A percentile compares a stretch with the other conserved stretches of the same genome.
Evolutionary conservation across 2,797 vertebrate species (phyloP).

Genomic region (Potorous gilbertii): DNA sequence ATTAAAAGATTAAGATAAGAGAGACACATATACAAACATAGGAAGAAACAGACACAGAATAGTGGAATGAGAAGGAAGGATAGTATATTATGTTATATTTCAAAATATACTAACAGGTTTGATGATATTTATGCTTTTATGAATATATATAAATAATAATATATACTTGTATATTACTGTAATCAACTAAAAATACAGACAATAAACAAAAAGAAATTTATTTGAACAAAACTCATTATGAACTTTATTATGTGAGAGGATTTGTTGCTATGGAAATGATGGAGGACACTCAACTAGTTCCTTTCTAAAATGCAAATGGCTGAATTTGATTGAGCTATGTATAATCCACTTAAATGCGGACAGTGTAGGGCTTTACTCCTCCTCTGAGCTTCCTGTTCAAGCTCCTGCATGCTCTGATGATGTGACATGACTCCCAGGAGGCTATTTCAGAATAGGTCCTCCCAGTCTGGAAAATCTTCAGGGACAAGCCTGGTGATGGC

Average conservation of each 20-base stretch:
- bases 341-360: neutral
- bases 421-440: neutral
- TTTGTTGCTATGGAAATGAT: neutral
- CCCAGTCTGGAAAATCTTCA: neutral
- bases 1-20: neutral
- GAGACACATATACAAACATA: neutral
- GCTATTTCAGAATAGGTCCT: neutral
- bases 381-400: neutral
- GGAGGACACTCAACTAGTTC: neutral
- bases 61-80: neutral
- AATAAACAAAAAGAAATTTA: constrained; percentile 59
- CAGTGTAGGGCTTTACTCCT: neutral
- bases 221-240: constrained; percentile 38
- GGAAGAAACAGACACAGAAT: constrained; percentile 23
- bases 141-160: too few species aligned
- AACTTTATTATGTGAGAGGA: neutral
- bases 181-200: neutral
- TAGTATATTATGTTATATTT: neutral
- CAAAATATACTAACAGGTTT: neutral
- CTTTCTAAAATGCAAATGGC: neutral
- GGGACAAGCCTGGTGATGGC: neutral
- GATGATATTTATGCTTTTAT: neutral
- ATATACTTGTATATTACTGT: neutral
- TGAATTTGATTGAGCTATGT: neutral
- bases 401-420: neutral